phyloP scores from a whole-genome alignment of 1,140 invertebrate genomes.

The Phymastichus coffea region DNA sequence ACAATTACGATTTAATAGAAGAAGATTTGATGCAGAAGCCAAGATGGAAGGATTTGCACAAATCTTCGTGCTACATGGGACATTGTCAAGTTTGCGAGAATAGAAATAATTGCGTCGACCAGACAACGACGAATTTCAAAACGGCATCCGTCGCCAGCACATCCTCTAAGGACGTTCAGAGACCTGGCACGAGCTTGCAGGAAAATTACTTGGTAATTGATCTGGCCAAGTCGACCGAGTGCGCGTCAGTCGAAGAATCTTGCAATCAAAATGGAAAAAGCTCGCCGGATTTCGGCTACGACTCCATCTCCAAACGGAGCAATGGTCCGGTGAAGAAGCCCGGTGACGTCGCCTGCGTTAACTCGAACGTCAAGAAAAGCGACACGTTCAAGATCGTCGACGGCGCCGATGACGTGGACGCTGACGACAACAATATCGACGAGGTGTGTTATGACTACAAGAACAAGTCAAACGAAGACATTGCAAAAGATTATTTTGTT shows the following conservation, averaged over 20 bases:
- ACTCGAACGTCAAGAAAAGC: conserved; percentile 49
- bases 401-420: conserved; percentile 29
- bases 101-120: conserved; percentile 32
- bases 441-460: conserved; percentile 24
- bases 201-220: conserved; percentile 44
- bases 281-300: conserved; percentile 39
- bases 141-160: background rate
- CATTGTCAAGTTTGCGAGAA: conserved; percentile 44
- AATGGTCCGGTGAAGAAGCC: background rate
- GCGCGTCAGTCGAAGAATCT: background rate
- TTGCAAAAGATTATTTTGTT: conserved; percentile 47
- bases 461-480: conserved; percentile 42
- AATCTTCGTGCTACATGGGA: conserved; percentile 24
- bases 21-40: conserved; percentile 48
- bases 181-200: conserved; percentile 39
- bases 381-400: conserved; percentile 48
- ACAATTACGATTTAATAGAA: conserved; percentile 31
- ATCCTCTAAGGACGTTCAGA: conserved; percentile 1
- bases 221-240: background rate
- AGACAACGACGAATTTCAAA: background rate
- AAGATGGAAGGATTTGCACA: conserved; percentile 44
- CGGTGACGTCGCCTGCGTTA: conserved; percentile 20
- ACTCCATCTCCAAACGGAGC: conserved; percentile 38
- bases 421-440: conserved; percentile 13
- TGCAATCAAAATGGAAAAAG: background rate